Percentiles rank a stretch among this genome's conserved stretches.
Conservation (phyloP, 2,888 invertebrate genomes). For the Limenitis camilla region DNA sequence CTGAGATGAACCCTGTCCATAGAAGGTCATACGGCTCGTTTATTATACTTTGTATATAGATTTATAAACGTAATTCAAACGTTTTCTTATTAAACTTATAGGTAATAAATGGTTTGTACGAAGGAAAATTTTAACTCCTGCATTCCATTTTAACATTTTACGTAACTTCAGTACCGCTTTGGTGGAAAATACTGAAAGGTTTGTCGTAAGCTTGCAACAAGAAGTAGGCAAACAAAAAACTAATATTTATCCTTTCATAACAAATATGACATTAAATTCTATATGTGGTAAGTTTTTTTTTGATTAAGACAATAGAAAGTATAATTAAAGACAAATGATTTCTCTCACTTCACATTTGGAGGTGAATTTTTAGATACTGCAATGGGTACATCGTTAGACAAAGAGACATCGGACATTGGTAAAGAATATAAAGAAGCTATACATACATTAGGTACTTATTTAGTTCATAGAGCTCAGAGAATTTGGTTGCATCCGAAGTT, state of each 20-base stretch:
- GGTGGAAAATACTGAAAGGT: slow-evolving; percentile 48
- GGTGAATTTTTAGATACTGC: slow-evolving; percentile 72
- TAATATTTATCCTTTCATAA: slow-evolving; percentile 72
- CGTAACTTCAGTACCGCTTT: slow-evolving; percentile 50
- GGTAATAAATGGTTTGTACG: slow-evolving; percentile 75
- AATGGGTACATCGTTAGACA: slow-evolving; percentile 78
- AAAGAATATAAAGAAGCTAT: slow-evolving; percentile 75
- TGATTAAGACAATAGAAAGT: slow-evolving; percentile 28
- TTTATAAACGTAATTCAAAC: background rate
- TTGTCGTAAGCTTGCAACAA: slow-evolving; percentile 20
- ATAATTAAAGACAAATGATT: background rate
- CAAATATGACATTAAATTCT: slow-evolving; percentile 75
- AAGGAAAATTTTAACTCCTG: slow-evolving; percentile 77
- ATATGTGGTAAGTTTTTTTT: slow-evolving; percentile 78
- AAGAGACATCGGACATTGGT: slow-evolving; percentile 46
- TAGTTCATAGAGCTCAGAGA: slow-evolving; percentile 53
- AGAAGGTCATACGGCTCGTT: too few relatives aligned
- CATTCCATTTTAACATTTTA: slow-evolving; percentile 78
- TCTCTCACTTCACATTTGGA: background rate
- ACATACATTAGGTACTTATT: slow-evolving; percentile 53
- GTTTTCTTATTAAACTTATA: slow-evolving; percentile 33
- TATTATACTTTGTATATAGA: too few relatives aligned
- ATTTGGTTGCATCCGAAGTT: slow-evolving; percentile 74
- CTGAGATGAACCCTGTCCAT: too few relatives aligned
- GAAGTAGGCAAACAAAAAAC: slow-evolving; percentile 21